phyloP scores from a whole-genome alignment of 2,888 invertebrate species.

The Tiliacea aurago region DNA sequence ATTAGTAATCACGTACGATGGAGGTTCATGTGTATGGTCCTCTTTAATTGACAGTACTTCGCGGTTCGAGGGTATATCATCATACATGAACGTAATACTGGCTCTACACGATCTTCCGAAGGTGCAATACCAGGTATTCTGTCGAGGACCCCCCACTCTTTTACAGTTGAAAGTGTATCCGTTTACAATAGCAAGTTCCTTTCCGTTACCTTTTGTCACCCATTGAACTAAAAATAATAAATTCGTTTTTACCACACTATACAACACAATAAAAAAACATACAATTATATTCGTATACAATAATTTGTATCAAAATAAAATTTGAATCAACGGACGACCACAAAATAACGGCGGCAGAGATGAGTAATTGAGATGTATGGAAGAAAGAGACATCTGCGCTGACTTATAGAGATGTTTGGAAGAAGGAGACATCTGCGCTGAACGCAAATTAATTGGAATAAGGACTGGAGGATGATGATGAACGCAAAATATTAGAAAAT shows the following conservation, averaged over 20 bases:
- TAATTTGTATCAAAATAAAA: not conserved
- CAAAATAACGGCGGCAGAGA: too few species aligned
- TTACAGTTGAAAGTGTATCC: conserved; percentile 20
- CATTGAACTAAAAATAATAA: conserved; percentile 23
- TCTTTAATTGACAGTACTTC: not conserved
- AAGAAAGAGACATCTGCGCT: too few species aligned
- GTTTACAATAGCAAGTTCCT: conserved; percentile 22
- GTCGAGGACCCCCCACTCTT: not conserved
- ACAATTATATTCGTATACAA: not conserved
- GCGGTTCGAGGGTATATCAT: conserved; percentile 4
- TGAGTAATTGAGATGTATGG: not conserved
- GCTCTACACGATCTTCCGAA: conserved; percentile 20
- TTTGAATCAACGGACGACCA: not conserved
- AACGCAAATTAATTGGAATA: not conserved
- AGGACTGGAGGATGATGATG: not conserved
- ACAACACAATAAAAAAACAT: not conserved
- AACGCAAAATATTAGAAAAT: not conserved
- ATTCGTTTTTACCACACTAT: not conserved
- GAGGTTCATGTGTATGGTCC: conserved; percentile 16
- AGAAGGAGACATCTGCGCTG: not conserved
- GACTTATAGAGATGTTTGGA: too few species aligned
- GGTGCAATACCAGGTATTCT: conserved; percentile 25
- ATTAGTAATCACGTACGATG: conserved; percentile 3
- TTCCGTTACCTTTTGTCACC: conserved; percentile 23
- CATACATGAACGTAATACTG: not conserved